Evolutionary conservation across 1,140 invertebrate genomes (phyloP), one percentile per base, ranked within the genome.

Genomic region (Cataglyphis hispanica): DNA sequence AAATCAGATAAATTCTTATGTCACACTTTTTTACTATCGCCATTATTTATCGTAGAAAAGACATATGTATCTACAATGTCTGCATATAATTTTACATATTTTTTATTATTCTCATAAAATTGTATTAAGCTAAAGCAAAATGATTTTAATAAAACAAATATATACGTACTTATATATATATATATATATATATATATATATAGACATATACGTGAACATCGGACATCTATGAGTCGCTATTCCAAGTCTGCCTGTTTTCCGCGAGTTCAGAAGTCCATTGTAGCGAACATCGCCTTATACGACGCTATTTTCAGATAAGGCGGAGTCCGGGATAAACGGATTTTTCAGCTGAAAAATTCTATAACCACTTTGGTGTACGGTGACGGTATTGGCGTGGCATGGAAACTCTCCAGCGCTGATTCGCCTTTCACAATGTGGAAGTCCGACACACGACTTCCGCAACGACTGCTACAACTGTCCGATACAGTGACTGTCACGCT

Each of bases 401-500:
- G 53, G 78, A 46, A 83, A 25, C 78, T 83, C 67, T 81, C 75
- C 53, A 22, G 27, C 46, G 63, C 53, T 85, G 84, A 85, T 85
- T 80, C 84, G 50, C 64, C 76, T 69, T 61, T 2, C 56, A 85
- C 84, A 85, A 80, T 85, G 66, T 67, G 34, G 53, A 83, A 40
- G 37, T 60, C 25, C 78, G 53, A 72, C 53, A 67, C 78, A 84
- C 81, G 72, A 84, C 60, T 67, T 81, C 56, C 76, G 67, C 84
- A 83, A 61, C 78, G 78, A 72, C 67, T 63, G 72, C 53, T 61
- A 50, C 77, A 84, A 84, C 85, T 86, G 85, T 86, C 80, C 80
- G 60, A 43, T 74, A 66, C 85, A 84, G 85, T 84, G 58, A 74
- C 80, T 84, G 85, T 86, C 85, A 86, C 69, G 70, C 56, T 84